Base-by-base conservation (phyloP, 2,888 invertebrate species). In the Clostera curtula region DNA sequence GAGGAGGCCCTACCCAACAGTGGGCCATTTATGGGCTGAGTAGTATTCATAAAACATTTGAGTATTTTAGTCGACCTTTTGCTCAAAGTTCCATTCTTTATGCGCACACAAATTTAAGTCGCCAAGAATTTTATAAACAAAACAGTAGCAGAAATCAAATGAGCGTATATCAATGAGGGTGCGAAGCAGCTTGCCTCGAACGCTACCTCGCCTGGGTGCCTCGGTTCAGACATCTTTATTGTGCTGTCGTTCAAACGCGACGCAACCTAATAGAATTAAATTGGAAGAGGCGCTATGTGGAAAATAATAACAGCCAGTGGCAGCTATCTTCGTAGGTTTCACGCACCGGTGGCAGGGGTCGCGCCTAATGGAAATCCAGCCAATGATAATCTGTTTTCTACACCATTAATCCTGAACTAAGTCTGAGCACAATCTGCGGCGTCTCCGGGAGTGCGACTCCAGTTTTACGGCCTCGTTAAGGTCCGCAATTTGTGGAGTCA, bases 381-480 rank as follows among this genome's bases (percentile, higher is more conserved):
- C 80, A 83, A 84, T 85, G 84, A 85, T 85, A 84, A 85, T 85
- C 84, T 85, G 83, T 82, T 84, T 85, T 85, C 85, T 83, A 80
- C 82, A 82, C 82, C 85, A 85, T 85, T 85, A 84, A 85, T 85
- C 84, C 83, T 75, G 65, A 77, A 80, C 77, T 84, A 82, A 82
- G 80, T 74, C 82, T 80, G 65, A 74, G 80, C 60, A 70, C 77
- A 77, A 79, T 80, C 82, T 82, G 82, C 56, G 82, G 82, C 77
- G 76, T 74, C 75, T 76, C 64, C 61, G 66, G 54, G 65, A 76
- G 72, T 70, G 69, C 64, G 75, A 66, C 65, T 71, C 67, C 70
- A 83, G 82, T 83, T 83, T 82, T 83, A 83, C 82, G 80, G 64
- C 66, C 64, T 79, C 82, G 80, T 83, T 83, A 83, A 79, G 82